These are phyloP conservation scores for Leptopilina syphax DNA, from an alignment of 2,888 invertebrate species.

Conservation along the genomic window DNA sequence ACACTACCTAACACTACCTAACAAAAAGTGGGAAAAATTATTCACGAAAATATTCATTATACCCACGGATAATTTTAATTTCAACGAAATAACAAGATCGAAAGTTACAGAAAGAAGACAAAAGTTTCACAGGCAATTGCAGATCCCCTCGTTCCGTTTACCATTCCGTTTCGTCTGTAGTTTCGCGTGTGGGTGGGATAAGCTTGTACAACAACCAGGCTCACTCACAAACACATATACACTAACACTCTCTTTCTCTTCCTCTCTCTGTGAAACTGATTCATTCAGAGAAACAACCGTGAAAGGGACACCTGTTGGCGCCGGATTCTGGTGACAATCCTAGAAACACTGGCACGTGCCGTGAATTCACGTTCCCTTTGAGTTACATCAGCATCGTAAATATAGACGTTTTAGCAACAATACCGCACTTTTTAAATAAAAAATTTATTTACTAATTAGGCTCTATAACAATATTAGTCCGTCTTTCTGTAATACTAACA, in stretches of 20 bases:
- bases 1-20: no score
- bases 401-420: no score
- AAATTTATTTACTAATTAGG: no score
- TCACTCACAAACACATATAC: slow-evolving; percentile 49
- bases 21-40: no score
- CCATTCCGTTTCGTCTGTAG: slow-evolving; percentile 76
- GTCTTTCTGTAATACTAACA: no score
- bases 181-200: slow-evolving; percentile 74
- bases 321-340: slow-evolving; percentile 70
- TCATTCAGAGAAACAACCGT: slow-evolving; percentile 77
- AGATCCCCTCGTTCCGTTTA: slow-evolving; percentile 75
- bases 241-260: no score
- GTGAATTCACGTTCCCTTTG: slow-evolving; percentile 44
- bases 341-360: slow-evolving; percentile 72
- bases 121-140: slow-evolving; percentile 66
- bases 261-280: slow-evolving; percentile 72
- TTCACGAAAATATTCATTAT: no score
- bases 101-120: slow-evolving; percentile 59
- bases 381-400: no score
- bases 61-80: not conserved
- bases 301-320: slow-evolving; percentile 77
- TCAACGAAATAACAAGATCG: not conserved
- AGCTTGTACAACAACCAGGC: slow-evolving; percentile 71
- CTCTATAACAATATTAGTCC: no score
- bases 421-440: no score